These are phyloP conservation scores for Thecocarcelia acutangulata DNA, from an alignment of 2,888 invertebrate species.

Conservation along the genomic window DNA sequence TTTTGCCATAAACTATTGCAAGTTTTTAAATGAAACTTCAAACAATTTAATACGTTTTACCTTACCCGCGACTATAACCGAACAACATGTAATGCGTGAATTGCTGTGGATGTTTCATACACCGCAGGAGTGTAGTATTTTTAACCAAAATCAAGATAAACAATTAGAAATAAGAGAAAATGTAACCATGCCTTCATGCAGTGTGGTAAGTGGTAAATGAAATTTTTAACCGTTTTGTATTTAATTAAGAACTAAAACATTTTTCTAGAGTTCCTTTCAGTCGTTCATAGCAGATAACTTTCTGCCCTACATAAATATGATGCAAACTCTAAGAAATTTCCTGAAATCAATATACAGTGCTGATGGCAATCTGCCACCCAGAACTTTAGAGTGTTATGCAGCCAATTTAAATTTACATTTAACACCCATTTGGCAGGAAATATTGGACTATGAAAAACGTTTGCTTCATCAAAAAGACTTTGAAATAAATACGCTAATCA, in stretches of 20 bases:
- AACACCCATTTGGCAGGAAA: slow-evolving; percentile 77
- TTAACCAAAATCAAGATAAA: slow-evolving; percentile 70
- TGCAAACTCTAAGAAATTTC: slow-evolving; percentile 79
- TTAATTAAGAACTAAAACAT: background rate
- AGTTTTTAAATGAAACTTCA: slow-evolving; percentile 71
- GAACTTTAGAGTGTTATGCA: slow-evolving; percentile 82
- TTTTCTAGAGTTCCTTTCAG: slow-evolving; percentile 73
- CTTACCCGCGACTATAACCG: slow-evolving; percentile 75
- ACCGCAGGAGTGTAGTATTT: slow-evolving; percentile 77
- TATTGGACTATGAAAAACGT: slow-evolving; percentile 80
- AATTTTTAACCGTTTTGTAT: background rate
- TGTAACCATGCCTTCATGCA: slow-evolving; percentile 77
- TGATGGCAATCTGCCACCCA: slow-evolving; percentile 76
- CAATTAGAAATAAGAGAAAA: slow-evolving; percentile 73
- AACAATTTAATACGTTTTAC: slow-evolving; percentile 71
- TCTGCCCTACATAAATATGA: slow-evolving; percentile 75
- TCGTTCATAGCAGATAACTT: slow-evolving; percentile 74
- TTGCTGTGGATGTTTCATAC: slow-evolving; percentile 80
- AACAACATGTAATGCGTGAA: slow-evolving; percentile 79
- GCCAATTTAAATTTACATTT: slow-evolving; percentile 80
- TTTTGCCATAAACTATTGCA: slow-evolving; percentile 81
- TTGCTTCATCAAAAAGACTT: slow-evolving; percentile 80
- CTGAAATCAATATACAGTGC: slow-evolving; percentile 76
- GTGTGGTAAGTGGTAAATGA: slow-evolving; percentile 73
- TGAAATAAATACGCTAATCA: slow-evolving; percentile 80